Percentiles rank a stretch among this genome's conserved stretches.
phyloP scores from a whole-genome alignment of 2,888 invertebrate genomes.

The Amiota mariae region DNA sequence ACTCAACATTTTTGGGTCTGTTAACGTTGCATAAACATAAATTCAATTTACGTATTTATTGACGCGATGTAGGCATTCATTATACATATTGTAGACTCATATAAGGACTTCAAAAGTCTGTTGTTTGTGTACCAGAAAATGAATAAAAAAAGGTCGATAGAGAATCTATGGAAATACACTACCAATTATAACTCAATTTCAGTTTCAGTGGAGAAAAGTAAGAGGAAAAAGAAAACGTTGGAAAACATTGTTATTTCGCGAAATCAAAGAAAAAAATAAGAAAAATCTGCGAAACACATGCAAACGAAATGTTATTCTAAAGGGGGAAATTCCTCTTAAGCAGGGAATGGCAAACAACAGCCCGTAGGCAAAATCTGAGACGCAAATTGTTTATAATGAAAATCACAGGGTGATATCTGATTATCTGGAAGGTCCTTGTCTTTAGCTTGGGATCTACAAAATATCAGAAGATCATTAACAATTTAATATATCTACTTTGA shows the following conservation, averaged over 20 bases:
- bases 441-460: too few species aligned
- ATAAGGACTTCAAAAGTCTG: conserved; percentile 26
- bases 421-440: too few species aligned
- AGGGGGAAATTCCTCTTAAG: too few species aligned
- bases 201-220: conserved; percentile 58
- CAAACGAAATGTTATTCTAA: background rate
- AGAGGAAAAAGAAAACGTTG: conserved; percentile 42
- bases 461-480: too few species aligned
- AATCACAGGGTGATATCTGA: too few species aligned
- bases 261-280: conserved; percentile 1
- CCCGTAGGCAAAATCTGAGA: too few species aligned
- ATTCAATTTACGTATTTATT: conserved; percentile 67
- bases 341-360: too few species aligned
- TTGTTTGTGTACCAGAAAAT: background rate
- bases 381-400: too few species aligned
- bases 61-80: conserved; percentile 63
- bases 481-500: too few species aligned
- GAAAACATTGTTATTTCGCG: conserved; percentile 25
- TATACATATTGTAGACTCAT: conserved; percentile 34
- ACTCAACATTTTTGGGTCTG: conserved; percentile 11
- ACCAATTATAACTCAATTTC: conserved; percentile 72
- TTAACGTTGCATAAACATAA: conserved; percentile 52
- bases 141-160: too few species aligned
- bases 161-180: conserved; percentile 55
- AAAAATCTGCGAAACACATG: background rate